Conservation (phyloP, 2,888 invertebrate species). For the Marasmarcha lunaedactyla region DNA sequence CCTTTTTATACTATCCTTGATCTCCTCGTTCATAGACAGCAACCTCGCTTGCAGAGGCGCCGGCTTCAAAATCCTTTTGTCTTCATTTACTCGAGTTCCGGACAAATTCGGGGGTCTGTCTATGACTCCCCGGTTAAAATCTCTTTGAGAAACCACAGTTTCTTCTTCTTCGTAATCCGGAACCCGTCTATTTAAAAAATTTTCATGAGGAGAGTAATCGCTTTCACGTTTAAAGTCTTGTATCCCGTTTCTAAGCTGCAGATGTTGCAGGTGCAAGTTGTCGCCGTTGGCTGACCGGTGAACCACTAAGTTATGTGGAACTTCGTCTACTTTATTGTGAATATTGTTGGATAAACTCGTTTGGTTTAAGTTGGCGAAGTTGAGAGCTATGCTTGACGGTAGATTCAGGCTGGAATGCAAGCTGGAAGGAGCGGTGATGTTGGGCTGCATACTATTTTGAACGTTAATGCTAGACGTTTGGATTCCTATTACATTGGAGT, state of each 20-base stretch:
- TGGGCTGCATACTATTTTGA: slow-evolving; percentile 29
- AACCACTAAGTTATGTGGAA: slow-evolving; percentile 49
- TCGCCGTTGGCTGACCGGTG: slow-evolving; percentile 52
- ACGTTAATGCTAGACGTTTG: slow-evolving; percentile 35
- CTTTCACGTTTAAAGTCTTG: slow-evolving; percentile 46
- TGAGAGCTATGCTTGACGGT: slow-evolving; percentile 43
- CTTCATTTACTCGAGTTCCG: slow-evolving; percentile 43
- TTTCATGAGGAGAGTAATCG: slow-evolving; percentile 42
- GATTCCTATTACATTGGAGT: slow-evolving; percentile 36
- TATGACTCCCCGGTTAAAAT: slow-evolving; percentile 27
- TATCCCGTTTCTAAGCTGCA: slow-evolving; percentile 44
- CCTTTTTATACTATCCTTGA: slow-evolving; percentile 40
- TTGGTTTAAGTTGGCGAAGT: slow-evolving; percentile 29
- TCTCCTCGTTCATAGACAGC: slow-evolving; percentile 39
- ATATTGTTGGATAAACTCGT: slow-evolving; percentile 40
- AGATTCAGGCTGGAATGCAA: slow-evolving; percentile 35
- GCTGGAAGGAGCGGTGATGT: slow-evolving; percentile 32
- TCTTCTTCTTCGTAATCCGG: slow-evolving; percentile 58
- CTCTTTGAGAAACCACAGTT: slow-evolving; percentile 37
- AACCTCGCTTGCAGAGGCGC: slow-evolving; percentile 51
- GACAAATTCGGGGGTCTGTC: slow-evolving; percentile 40
- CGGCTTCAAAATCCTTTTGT: slow-evolving; percentile 52
- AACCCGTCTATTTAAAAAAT: slow-evolving; percentile 47
- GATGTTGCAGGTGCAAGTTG: slow-evolving; percentile 23
- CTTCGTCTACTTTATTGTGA: slow-evolving; percentile 33